Base-by-base conservation (phyloP, 1,140 invertebrate genomes). In the Fopius arisanus region DNA sequence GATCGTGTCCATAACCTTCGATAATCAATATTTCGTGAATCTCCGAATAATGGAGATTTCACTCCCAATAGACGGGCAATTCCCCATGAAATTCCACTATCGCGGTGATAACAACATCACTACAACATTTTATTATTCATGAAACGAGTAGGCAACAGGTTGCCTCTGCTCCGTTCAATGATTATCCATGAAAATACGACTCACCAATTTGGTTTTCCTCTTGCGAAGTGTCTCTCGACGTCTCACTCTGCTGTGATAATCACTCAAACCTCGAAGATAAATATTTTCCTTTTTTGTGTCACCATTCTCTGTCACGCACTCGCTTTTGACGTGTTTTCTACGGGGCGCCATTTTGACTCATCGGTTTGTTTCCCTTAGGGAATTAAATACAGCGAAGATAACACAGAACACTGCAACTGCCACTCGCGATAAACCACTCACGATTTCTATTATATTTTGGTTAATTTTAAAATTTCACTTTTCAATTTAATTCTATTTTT, bases 241-340 rank as follows among this genome's bases (percentile, higher is more conserved):
- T 73, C 84, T 77, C 6, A 87, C 80, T 43, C 82, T 77, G 4
- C 80, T 80, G 43, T 88, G 84, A 75, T 84, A 88, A 78, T 87
- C 85, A 69, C 74, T 87, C 10, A 87, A 79, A 29, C 84, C 81
- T 28, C 82, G 82, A 16, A 87, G 76, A 82, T 87, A 88, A 75
- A 78, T 80, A 51, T 88, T 86, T 78, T 88, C 87, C 51, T 87
- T 88, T 2, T 84, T 77, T 5, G 26, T 69, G 59, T 70, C 62
- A 23, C 40, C 67, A 28, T 70, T 79, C 26, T 74, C 75, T 4
- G 77, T 74, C 26, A 48, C 40, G 9, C 74, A 59, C 68, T 70
- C 70, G 3, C 72, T 69, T 73, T 76, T 79, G 59, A 76, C 40
- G 48, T 75, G 80, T 80, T 84, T 86, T 48, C 75, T 78, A 40